Base-by-base conservation (phyloP, 64 coral and sea anemone species). In the Orbicella faveolata region DNA sequence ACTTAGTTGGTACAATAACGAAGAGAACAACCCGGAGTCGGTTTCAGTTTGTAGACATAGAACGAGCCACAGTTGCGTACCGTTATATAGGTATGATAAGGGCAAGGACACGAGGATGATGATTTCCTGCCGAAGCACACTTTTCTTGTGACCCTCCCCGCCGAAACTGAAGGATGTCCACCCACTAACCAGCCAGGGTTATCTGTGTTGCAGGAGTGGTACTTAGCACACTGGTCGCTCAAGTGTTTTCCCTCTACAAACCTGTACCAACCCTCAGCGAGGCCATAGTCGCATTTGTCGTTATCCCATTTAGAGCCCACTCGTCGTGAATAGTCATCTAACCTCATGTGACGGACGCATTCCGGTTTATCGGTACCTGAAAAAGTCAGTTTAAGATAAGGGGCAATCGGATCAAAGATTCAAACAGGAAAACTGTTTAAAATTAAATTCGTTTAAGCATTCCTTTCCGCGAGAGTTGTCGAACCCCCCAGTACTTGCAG, bases 51-150 rank as follows among this genome's bases (percentile, higher is more conserved):
- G 73, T 97, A 94, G 13, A 97, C 95, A 52, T 94, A 97, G 35
- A 91, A 97, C 4, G 48, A 83, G 3, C 95, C 95, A 87, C 95
- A 97, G 74, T 97, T 97, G 5, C 83, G 92, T 57, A 97, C 95
- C 35, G 88, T 68, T 21, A 94, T 92, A 18, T 75, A 51, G 44
- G 55, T 59, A 16, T 59, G 55, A 59, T 59, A 0, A 48, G 36
- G 14, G 36, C 95, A 97, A 73, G 91, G 85, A 57, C 7, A 65
- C 6, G 21, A 78, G 59, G 6, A 19, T 59, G 35, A 67, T 25
- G 55, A 59, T 59, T 59, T 59, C 2, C 65, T 36, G 23, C 75
- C 78, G 57, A 97, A 97, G 34, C 95, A 97, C 2, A 97, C 92
- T 67, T 83, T 61, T 1, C 77, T 78, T 20, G 21, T 36, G 61